Evolutionary conservation across 2,797 vertebrate genomes (phyloP).

Genomic region (Sternotherus odoratus): DNA sequence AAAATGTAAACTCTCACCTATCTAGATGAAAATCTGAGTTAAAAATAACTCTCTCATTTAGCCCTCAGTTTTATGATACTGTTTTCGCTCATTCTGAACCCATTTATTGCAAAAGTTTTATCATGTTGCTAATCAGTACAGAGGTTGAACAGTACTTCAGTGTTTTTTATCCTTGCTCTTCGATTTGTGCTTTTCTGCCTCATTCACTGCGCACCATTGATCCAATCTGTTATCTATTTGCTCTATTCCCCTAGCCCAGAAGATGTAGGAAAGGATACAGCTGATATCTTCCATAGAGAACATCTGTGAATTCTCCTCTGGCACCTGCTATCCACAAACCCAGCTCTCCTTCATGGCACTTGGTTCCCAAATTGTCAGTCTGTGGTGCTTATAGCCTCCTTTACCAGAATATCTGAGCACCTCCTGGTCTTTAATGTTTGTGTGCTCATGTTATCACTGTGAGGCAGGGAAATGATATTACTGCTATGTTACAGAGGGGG

Average conservation of each 20-base stretch:
- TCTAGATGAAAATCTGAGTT: neutral
- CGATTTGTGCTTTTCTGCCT: neutral
- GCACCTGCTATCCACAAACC: neutral
- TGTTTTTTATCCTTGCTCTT: neutral
- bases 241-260: neutral
- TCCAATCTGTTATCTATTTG: neutral
- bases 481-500: neutral
- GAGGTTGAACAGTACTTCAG: neutral
- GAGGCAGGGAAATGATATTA: neutral
- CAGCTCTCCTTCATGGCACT: neutral
- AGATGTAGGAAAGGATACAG: neutral
- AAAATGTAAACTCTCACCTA: neutral
- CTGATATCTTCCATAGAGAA: neutral
- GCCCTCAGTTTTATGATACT: neutral
- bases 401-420: neutral
- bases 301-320: neutral
- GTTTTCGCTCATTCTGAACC: neutral
- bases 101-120: neutral
- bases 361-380: neutral
- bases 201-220: neutral
- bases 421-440: neutral
- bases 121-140: neutral
- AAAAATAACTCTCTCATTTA: neutral
- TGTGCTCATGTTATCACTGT: neutral
- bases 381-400: neutral